Evolutionary conservation across 2,113 vertebrate species (phyloP).

Genomic region (Anolis sagrei): DNA sequence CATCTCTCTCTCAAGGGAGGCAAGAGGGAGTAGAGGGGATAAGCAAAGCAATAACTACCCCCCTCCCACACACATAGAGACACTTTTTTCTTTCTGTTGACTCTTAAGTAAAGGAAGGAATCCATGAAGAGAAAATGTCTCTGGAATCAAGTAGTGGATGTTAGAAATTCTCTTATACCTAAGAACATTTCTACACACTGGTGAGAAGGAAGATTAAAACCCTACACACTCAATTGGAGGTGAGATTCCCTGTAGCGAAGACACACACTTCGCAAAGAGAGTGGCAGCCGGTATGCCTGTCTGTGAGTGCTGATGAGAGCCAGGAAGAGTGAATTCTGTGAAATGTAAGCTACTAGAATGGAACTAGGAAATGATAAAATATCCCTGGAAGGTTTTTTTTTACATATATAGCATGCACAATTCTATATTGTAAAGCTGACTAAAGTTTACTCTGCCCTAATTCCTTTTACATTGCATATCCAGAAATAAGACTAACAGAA

Average conservation of each 20-base stretch:
- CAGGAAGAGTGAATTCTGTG: conserved; percentile 15
- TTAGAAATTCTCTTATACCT: conserved; percentile 22
- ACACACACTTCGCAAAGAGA: not conserved
- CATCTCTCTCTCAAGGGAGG: not conserved
- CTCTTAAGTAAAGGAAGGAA: not conserved
- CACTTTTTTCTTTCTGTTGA: not conserved
- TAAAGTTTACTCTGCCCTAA: not conserved
- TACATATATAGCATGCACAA: not conserved
- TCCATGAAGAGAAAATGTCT: conserved; percentile 29
- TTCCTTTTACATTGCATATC: not conserved
- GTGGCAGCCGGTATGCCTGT: not conserved
- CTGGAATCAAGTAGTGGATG: not conserved
- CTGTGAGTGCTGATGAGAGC: not conserved
- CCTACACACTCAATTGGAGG: conserved; percentile 13
- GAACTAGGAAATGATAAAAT: conserved; percentile 14
- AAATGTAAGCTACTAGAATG: conserved; percentile 3
- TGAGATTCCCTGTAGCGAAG: conserved; percentile 22
- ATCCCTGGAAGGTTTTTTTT: not conserved
- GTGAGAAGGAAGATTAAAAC: conserved; percentile 47
- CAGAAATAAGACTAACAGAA: not conserved
- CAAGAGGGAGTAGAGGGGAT: not conserved
- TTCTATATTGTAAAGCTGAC: not conserved
- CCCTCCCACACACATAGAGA: not conserved
- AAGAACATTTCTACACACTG: conserved; percentile 27
- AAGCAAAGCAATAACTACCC: not conserved